phyloP scores from a whole-genome alignment of 1,140 invertebrate species.

The Anoplophora glabripennis region DNA sequence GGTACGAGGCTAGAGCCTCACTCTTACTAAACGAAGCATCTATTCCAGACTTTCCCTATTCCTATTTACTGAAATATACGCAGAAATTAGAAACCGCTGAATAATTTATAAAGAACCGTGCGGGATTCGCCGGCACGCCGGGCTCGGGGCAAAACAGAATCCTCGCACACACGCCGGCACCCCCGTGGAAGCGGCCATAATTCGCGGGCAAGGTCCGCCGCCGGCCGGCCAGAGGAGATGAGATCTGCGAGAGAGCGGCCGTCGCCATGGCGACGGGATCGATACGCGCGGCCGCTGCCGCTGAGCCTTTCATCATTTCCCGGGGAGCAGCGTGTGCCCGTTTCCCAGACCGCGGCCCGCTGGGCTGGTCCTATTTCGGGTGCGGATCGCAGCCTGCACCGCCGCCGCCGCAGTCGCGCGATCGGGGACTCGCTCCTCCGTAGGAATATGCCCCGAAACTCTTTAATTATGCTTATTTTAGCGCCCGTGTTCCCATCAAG shows the following conservation, averaged over 20 bases:
- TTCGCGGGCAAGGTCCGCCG: constrained; percentile 20
- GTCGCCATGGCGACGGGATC: constrained; percentile 39
- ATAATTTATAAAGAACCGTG: too few species aligned
- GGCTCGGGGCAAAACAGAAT: constrained; percentile 14
- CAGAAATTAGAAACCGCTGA: too few species aligned
- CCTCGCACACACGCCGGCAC: constrained; percentile 5
- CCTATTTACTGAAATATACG: too few species aligned
- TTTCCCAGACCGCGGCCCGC: constrained; percentile 24
- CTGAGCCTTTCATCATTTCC: constrained; percentile 36
- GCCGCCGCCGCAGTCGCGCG: too few species aligned
- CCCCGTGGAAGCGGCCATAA: constrained; percentile 17
- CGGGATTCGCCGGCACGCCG: constrained; percentile 1
- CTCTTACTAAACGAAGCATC: too few species aligned
- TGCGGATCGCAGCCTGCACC: constrained; percentile 7
- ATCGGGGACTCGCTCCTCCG: constrained; percentile 6
- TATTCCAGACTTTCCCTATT: too few species aligned
- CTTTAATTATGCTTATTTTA: constrained; percentile 8
- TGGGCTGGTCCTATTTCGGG: constrained; percentile 27
- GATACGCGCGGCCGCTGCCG: constrained; percentile 29
- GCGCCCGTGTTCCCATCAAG: too few species aligned
- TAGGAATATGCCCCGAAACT: constrained; percentile 4
- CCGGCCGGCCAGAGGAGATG: constrained; percentile 21
- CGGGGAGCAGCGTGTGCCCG: constrained; percentile 29
- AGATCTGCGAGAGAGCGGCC: constrained; percentile 20
- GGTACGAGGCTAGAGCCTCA: too few species aligned